Conservation (phyloP, 2,888 invertebrate genomes). For the Unio pictorum region DNA sequence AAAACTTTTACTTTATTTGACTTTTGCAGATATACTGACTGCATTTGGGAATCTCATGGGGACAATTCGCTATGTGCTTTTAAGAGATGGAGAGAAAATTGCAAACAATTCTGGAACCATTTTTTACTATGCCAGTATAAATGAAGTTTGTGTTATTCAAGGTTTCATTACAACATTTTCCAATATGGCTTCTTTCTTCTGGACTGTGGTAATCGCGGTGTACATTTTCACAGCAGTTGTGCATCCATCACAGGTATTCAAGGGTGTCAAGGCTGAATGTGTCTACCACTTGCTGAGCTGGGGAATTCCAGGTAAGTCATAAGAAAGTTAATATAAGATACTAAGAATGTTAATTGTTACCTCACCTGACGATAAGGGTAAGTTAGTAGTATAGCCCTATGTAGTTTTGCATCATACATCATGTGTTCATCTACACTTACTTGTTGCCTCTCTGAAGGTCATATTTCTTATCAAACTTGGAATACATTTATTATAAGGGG, state of each 20-base stretch:
- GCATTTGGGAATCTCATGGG: conserved; percentile 11
- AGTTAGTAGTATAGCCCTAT: no score
- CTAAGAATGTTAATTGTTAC: background rate
- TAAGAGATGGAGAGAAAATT: no score
- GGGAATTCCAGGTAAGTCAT: conserved; percentile 16
- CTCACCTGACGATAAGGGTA: no score
- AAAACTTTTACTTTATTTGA: conserved; percentile 15
- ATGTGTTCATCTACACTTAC: no score
- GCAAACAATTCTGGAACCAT: no score
- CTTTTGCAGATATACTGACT: conserved; percentile 11
- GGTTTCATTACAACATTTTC: conserved; percentile 29
- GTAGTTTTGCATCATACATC: no score
- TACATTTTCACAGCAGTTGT: conserved; percentile 17
- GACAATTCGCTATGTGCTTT: conserved; percentile 8
- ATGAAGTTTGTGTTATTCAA: conserved; percentile 26
- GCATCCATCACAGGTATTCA: conserved; percentile 2
- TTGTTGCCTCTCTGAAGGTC: no score
- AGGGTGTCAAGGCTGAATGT: conserved; percentile 2
- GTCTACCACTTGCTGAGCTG: conserved; percentile 9
- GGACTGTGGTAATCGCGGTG: conserved; percentile 25
- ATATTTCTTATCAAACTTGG: no score
- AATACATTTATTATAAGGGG: no score
- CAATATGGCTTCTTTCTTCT: conserved; percentile 31
- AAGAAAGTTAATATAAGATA: background rate
- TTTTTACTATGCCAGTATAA: background rate